Evolutionary conservation across 2,888 invertebrate genomes (phyloP), one percentile per base, ranked within the genome.

Genomic region (Graphium colonna): DNA sequence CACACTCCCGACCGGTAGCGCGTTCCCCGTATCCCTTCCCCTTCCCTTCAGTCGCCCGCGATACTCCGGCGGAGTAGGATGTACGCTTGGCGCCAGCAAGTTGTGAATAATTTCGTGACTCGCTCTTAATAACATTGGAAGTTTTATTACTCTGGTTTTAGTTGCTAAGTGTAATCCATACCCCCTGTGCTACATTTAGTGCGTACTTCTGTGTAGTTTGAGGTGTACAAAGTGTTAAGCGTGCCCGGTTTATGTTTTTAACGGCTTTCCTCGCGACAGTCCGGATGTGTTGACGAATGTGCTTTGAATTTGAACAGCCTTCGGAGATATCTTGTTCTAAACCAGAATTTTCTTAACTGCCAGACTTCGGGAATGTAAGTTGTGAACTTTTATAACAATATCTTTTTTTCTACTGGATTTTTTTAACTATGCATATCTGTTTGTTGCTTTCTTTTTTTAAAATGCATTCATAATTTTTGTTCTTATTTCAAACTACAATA

Each of bases 201-300:
- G 48, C 15, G n/a, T n/a, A 36, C 5, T 4, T 36, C 12, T 36
- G 13, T 12, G 1, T n/a, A n/a, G 36, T 36, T 36, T 36, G n/a
- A 36, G n/a, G 13, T 21, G 47, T 17, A 28, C 10, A 40, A 2
- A 13, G 48, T 49, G 53, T 49, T 39, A 48, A 39, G 16, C 26
- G 52, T 54, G 45, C 40, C 9, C 44, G 39, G 50, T 44, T 44
- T 44, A 39, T 48, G 48, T 43, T 21, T 39, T 50, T 50, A 50
- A 46, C 50, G 50, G 41, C 12, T 50, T 50, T 54, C 45, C 48
- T 54, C 39, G 38, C 31, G 54, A 54, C 49, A 49, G 40, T 40
- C 40, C 50, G 54, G 50, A 54, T 50, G 49, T 49, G 45, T 54
- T 45, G 44, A 31, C 13, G 36, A 45, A 50, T 54, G 54, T 54